Evolutionary conservation across 2,888 invertebrate species (phyloP).

Genomic region (Celastrina argiolus): DNA sequence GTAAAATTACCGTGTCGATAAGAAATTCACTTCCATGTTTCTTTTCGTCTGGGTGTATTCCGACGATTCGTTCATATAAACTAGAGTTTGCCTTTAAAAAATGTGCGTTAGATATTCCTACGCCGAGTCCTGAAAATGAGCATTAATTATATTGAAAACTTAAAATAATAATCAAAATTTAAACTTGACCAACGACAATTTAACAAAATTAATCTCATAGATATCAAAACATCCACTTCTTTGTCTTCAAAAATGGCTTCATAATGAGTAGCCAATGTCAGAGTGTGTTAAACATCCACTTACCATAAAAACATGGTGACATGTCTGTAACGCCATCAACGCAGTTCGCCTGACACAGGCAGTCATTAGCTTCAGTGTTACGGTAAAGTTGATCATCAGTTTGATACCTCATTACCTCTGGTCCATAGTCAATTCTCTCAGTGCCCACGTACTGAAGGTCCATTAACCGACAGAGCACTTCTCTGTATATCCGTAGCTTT

Average conservation of each 20-base stretch:
- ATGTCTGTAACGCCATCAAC: slow-evolving; percentile 82
- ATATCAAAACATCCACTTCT: no score
- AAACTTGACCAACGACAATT: no score
- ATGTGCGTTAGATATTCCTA: slow-evolving; percentile 78
- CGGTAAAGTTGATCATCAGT: slow-evolving; percentile 80
- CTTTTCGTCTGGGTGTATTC: slow-evolving; percentile 74
- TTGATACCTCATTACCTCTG: slow-evolving; percentile 79
- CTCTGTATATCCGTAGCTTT: slow-evolving; percentile 81
- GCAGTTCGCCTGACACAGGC: slow-evolving; percentile 76
- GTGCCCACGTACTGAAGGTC: slow-evolving; percentile 52
- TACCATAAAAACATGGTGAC: slow-evolving; percentile 85
- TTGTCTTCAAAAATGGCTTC: no score
- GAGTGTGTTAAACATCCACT: no score
- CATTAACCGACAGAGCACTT: slow-evolving; percentile 86
- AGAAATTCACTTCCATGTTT: slow-evolving; percentile 61
- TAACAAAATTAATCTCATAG: no score
- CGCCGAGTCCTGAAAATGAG: slow-evolving; percentile 79
- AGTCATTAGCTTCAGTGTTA: slow-evolving; percentile 79
- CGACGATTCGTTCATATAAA: slow-evolving; percentile 77
- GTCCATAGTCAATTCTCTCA: slow-evolving; percentile 56
- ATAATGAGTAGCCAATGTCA: no score
- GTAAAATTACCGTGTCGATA: slow-evolving; percentile 77
- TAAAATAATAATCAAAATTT: no score
- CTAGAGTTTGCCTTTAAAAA: slow-evolving; percentile 80
- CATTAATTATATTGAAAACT: slow-evolving; percentile 36